phyloP scores from a whole-genome alignment of 2,113 vertebrate genomes.

The Eudyptes chrysolophus region DNA sequence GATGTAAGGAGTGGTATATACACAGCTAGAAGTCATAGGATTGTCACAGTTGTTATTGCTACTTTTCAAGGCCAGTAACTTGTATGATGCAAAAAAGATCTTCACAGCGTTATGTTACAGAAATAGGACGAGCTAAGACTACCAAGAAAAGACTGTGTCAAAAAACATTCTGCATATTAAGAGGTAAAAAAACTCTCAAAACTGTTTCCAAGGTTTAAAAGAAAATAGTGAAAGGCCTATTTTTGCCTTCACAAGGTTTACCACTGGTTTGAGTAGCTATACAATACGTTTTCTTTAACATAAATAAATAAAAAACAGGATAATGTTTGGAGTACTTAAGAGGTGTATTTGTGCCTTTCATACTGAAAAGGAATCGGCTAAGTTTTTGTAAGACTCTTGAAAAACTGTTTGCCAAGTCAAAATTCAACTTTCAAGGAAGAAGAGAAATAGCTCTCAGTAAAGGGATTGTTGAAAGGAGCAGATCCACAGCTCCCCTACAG shows the following conservation, averaged over 20 bases:
- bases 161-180: neutral
- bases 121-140: neutral
- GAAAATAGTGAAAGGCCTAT: neutral
- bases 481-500: neutral
- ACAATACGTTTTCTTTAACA: neutral
- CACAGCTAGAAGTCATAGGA: neutral
- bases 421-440: neutral
- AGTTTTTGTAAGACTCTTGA: neutral
- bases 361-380: neutral
- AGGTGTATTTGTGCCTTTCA: neutral
- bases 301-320: neutral
- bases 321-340: neutral
- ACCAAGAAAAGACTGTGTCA: neutral
- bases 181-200: neutral
- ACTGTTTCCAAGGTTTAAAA: neutral
- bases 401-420: neutral
- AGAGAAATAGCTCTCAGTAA: neutral
- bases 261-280: neutral
- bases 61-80: neutral
- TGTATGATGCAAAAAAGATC: neutral
- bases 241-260: neutral
- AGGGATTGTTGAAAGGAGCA: neutral
- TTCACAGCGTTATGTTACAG: neutral
- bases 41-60: neutral
- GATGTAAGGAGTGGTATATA: neutral